phyloP scores from a whole-genome alignment of 2,113 vertebrate genomes.

The Dicerorhinus sumatrensis region DNA sequence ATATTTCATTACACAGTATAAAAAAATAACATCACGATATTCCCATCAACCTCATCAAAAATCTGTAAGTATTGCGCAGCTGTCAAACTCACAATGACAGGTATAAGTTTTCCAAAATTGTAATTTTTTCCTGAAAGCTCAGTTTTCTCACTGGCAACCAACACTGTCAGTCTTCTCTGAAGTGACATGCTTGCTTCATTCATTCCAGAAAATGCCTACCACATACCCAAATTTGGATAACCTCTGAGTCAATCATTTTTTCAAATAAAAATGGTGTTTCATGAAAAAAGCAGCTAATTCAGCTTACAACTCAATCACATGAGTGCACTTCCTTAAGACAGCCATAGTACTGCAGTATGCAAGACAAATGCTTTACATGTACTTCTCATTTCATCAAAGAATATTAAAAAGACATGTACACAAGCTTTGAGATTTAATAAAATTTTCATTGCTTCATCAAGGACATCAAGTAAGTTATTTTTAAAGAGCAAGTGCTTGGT shows the following conservation, averaged over 20 bases:
- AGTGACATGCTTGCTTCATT: background rate
- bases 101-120: background rate
- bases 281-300: background rate
- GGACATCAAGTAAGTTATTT: background rate
- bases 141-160: background rate
- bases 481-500: background rate
- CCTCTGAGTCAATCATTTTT: background rate
- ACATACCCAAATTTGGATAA: background rate
- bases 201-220: background rate
- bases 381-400: constrained; percentile 12
- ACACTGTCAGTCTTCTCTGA: background rate
- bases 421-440: background rate
- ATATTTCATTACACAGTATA: background rate
- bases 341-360: background rate
- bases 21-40: background rate
- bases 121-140: background rate
- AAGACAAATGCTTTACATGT: background rate
- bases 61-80: background rate
- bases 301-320: background rate
- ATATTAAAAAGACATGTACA: background rate
- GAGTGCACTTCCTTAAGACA: background rate
- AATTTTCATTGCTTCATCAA: background rate
- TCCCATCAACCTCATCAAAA: background rate
- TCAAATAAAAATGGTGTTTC: background rate
- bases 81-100: background rate